Evolutionary conservation across 2,113 vertebrate species (phyloP).

Genomic region (Cebus imitator): DNA sequence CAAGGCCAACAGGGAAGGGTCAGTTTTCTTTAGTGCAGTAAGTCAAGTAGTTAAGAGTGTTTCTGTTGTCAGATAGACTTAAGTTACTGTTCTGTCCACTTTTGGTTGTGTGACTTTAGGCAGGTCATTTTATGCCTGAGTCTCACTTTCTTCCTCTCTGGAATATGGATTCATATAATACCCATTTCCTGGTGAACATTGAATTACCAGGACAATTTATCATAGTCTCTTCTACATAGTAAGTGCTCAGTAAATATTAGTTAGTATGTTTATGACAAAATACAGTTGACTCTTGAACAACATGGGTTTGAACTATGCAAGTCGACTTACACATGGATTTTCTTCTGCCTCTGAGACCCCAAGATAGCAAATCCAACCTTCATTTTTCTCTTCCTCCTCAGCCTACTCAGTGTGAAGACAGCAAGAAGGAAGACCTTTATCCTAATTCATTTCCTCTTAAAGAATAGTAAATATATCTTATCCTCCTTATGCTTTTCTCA

Average conservation of each 20-base stretch:
- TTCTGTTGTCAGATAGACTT: not conserved
- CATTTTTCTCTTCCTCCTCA: not conserved
- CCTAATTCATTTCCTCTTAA: not conserved
- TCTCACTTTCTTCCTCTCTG: not conserved
- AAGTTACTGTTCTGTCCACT: not conserved
- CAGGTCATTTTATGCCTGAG: not conserved
- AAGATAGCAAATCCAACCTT: not conserved
- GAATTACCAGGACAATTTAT: not conserved
- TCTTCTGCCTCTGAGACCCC: not conserved
- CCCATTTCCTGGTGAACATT: not conserved
- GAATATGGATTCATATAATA: not conserved
- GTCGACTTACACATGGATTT: not conserved
- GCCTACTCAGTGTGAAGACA: not conserved
- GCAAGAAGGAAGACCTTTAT: not conserved
- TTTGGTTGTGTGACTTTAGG: not conserved
- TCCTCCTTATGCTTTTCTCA: not conserved
- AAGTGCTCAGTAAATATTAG: not conserved
- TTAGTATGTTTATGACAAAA: conserved; percentile 3
- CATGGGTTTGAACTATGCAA: not conserved
- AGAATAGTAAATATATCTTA: not conserved
- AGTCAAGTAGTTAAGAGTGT: not conserved
- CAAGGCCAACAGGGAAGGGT: not conserved
- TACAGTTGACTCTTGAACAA: not conserved
- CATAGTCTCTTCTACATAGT: not conserved
- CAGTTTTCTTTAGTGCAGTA: not conserved